phyloP scores from a whole-genome alignment of 2,113 vertebrate species.

The Cromileptes altivelis region DNA sequence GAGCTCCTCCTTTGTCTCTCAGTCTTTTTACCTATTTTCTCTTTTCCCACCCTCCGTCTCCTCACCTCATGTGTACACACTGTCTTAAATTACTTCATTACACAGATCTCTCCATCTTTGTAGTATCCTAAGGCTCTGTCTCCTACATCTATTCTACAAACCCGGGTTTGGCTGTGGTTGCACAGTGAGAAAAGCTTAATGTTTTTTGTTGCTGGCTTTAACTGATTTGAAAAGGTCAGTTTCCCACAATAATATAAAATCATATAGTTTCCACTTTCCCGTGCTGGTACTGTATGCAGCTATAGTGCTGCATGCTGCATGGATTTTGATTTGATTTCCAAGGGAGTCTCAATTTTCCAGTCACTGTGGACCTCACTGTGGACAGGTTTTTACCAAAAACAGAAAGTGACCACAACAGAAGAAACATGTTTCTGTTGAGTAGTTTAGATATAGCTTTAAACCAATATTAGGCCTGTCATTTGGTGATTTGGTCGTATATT shows the following conservation, averaged over 20 bases:
- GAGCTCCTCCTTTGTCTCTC: conserved; percentile 7
- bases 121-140: not conserved
- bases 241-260: not conserved
- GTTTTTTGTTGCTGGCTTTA: not conserved
- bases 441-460: no score
- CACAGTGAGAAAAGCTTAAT: not conserved
- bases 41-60: not conserved
- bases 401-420: not conserved
- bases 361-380: not conserved
- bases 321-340: not conserved
- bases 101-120: not conserved
- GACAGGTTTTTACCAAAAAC: not conserved
- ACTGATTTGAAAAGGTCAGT: not conserved
- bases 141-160: not conserved
- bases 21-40: conserved; percentile 6
- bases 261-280: not conserved
- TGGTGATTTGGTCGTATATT: no score
- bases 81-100: not conserved
- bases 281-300: no score
- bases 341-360: not conserved
- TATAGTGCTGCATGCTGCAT: not conserved
- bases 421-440: not conserved
- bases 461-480: no score
- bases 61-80: not conserved
- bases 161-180: not conserved